Base-by-base conservation (phyloP, 2,888 invertebrate species). In the Busseola fusca region DNA sequence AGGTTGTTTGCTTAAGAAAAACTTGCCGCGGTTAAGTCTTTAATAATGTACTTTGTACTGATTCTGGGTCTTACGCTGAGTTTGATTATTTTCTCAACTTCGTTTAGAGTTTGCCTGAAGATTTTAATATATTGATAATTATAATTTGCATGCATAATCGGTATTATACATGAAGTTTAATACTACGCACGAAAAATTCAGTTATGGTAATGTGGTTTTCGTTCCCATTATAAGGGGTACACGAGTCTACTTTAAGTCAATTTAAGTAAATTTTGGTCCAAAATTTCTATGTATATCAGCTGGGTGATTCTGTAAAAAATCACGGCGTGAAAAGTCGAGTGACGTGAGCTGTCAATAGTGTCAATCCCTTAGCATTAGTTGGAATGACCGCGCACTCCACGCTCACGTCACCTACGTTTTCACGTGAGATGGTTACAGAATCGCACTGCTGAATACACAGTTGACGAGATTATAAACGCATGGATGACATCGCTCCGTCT, bases 31-130 rank as follows among this genome's bases (percentile, higher is more conserved):
- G 45, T 60, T 57, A 21, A 54, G 62, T 42, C 3, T 37, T 27
- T 27, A 56, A 60, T 64, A 54, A 73, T 30, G 6, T 40, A 21
- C 30, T 77, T 67, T 67, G 14, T 48, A 56, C 30, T 56, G 21
- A 42, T 67, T 66, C 27, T 50, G 18, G 12, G 48, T 27, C 2
- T 59, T 48, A 14, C 0, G 10, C n/a, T 16, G 10, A 60, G 25
- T 60, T 54, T 40, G 75, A 60, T 75, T 54, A 65, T 48, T 42
- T 48, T 75, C 48, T 37, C 14, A 21, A 40, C 18, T 64, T 30
- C 3, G 25, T 50, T 6, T 6, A 10, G 5, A 52, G 25, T 74
- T 75, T 58, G 48, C 14, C 21, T 40, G 21, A 21, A 62, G 27
- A 40, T 63, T 42, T 2, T 57, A 16, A 40, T 63, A 25, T 52